Percentiles rank a stretch among this genome's conserved stretches.
phyloP scores from a whole-genome alignment of 2,797 vertebrate genomes.

The Nyctalus aviator region DNA sequence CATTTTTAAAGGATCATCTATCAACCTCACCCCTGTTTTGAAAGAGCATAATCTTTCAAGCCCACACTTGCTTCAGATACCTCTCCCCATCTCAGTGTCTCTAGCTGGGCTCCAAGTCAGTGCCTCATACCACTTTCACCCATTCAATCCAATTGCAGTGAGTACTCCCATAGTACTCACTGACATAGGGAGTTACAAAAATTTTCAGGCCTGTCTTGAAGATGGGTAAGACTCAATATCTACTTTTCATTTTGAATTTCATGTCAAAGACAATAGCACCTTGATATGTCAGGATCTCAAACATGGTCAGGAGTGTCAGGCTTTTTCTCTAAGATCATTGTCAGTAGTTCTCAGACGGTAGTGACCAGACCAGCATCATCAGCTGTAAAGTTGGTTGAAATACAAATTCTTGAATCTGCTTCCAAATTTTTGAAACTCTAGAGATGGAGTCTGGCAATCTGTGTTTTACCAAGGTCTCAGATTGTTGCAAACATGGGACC shows the following conservation, averaged over 20 bases:
- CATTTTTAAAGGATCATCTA: background rate
- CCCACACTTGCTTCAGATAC: background rate
- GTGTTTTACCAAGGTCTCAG: background rate
- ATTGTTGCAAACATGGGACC: too few relatives aligned
- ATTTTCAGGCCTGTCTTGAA: background rate
- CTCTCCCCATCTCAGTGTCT: background rate
- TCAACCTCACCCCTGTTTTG: too few relatives aligned
- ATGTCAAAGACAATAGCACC: background rate
- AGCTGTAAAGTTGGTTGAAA: background rate
- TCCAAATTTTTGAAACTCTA: background rate
- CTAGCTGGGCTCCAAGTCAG: background rate
- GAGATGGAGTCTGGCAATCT: background rate
- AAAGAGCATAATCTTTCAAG: background rate
- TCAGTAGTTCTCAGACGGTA: background rate
- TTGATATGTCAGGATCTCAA: background rate
- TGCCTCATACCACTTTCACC: background rate
- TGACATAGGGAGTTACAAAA: fast-evolving
- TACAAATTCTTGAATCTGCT: background rate
- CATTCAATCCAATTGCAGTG: background rate
- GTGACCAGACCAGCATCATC: background rate
- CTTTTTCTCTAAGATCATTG: background rate
- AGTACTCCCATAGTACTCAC: background rate
- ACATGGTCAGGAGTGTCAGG: background rate
- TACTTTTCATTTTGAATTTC: background rate
- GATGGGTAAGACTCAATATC: background rate